These are phyloP conservation scores for Rhinopithecus roxellana DNA, from an alignment of 2,113 vertebrate species.

Conservation along the genomic window DNA sequence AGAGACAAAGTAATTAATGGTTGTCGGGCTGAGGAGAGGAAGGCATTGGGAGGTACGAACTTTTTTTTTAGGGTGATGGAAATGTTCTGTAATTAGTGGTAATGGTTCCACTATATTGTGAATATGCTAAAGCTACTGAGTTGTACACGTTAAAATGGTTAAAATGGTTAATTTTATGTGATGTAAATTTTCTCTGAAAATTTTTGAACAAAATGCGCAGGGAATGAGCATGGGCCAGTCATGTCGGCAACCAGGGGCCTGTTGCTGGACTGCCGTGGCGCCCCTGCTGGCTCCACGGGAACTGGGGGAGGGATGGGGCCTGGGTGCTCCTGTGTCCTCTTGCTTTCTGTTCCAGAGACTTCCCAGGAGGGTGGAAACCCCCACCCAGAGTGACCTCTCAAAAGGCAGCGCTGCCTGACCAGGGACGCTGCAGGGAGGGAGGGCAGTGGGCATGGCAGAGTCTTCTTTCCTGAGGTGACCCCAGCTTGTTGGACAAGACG, in stretches of 20 bases:
- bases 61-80: not conserved
- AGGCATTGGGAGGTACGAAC: rapidly evolving
- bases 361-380: not conserved
- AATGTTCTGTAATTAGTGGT: not conserved
- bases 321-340: not conserved
- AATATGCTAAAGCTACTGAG: not conserved
- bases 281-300: too few relatives aligned
- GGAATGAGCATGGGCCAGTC: not conserved
- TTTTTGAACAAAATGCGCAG: not conserved
- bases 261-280: not conserved
- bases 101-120: not conserved
- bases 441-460: not conserved
- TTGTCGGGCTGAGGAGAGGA: not conserved
- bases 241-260: not conserved
- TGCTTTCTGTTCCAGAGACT: not conserved
- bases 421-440: too few relatives aligned
- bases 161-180: not conserved
- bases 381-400: not conserved
- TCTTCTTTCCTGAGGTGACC: not conserved
- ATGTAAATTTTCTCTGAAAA: not conserved
- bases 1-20: not conserved
- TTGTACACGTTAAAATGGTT: not conserved
- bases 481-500: not conserved
- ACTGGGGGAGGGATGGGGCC: not conserved
- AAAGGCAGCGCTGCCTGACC: not conserved